Evolutionary conservation across 2,888 invertebrate genomes (phyloP), one percentile per base, ranked within the genome.

Genomic region (Heliconius ismenius): DNA sequence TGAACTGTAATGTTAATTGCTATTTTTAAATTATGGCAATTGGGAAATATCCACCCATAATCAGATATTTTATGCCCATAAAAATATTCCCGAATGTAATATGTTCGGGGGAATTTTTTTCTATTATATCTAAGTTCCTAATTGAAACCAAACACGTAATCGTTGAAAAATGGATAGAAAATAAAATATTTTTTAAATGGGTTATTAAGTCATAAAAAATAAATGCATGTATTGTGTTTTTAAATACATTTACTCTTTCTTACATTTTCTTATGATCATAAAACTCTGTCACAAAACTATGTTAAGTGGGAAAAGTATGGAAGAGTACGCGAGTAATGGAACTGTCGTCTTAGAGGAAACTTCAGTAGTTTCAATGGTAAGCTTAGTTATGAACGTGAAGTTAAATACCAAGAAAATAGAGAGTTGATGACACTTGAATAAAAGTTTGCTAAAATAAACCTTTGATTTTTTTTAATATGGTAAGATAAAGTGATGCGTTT

Each of bases 271-370:
- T 3, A 26, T n/a, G 11, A 15, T 65, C 24, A 39, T 32, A 70
- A 70, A 32, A 54, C 58, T n/a, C 54, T 21, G 28, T 28, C 13
- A 69, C 26, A 69, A 28, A 54, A 54, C 28, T 69, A 21, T 28
- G 13, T 28, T 28, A 69, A 54, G 21, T 49, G 49, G 21, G 69
- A 69, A 49, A 68, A 49, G 18, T 69, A 43, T 49, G 49, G 54
- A 26, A 54, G 21, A 32, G 32, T 54, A n/a, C 32, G 13, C n/a
- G 32, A 28, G 69, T 70, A 70, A 70, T 70, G 54, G 28, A 70
- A 54, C 69, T 70, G 69, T 70, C 54, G 69, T 70, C 69, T 70
- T 70, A 58, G 54, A 32, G n/a, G 32, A 49, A 54, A 70, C 69
- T 70, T 70, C 13, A 26, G 39, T 43, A 68, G 36, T 36, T 32